Evolutionary conservation across 2,797 vertebrate genomes (phyloP), one percentile per base, ranked within the genome.

Genomic region (Rhynchonycteris naso): DNA sequence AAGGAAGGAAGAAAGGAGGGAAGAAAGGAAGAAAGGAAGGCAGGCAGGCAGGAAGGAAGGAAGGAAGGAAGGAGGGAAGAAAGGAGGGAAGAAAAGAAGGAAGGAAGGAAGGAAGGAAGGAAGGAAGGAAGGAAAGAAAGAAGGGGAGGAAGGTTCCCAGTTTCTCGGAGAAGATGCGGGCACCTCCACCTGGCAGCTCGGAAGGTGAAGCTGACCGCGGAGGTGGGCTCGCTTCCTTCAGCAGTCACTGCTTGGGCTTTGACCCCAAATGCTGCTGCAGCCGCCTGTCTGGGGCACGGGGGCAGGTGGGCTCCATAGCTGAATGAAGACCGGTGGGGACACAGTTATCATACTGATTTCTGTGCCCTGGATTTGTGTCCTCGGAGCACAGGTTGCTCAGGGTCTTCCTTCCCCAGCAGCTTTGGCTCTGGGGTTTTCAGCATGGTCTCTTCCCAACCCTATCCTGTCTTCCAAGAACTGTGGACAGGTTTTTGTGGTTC

Each of bases 281-380:
- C 56, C 54, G 56, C 38, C 56, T 35, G 2, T n/a, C 8, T 69
- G 18, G 18, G 2, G 14, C 10, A 10, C 0, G n/a, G 18, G 30
- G 74, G 4, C 2, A 10, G 52, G 15, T 8, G n/a, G 16, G 7
- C 59, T 50, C 35, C 28, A 1, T 1, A 0, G 16, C 16, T 5
- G n/a, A 50, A 0, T 5, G 28, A 33, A 66, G 68, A n/a, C 2
- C 0, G 1, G 1, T 21, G 1, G 15, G 24, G 56, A n/a, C 38
- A 14, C 0, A 19, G n/a, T 35, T 7, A 9, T 26, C 24, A 33
- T 22, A 16, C 15, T 24, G 0, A 61, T 21, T 28, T 72, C 72
- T 91, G 68, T 54, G 35, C 43, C 28, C 30, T 1, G 21, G 4
- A 2, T 65, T 59, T 38, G 33, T 68, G 72, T 50, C 18, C 50